Base-by-base conservation (phyloP, 2,113 vertebrate species). In the Amia ocellicauda region DNA sequence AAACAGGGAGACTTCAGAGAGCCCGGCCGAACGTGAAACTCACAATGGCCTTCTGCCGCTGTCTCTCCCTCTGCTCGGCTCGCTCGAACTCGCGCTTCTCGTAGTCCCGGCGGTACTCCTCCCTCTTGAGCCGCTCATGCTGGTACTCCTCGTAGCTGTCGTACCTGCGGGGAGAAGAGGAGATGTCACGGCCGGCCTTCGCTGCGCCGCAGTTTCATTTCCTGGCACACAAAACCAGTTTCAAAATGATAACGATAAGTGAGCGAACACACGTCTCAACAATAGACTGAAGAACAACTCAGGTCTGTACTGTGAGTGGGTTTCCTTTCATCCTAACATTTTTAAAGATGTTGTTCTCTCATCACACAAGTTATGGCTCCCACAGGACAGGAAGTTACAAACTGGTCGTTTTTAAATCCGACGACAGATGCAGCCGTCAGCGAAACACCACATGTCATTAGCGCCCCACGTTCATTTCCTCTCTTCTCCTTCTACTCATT, bases 81-180 rank as follows among this genome's bases (percentile, higher is more conserved):
- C 93, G 86, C 76, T 98, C 94, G 22, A 89, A 93, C 86, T 98
- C 96, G 75, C 91, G 89, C 81, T 95, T 96, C 88, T 97, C 94
- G 73, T 89, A 91, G 79, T 96, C 92, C 79, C 83, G 91, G 71
- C 86, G 92, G 74, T 94, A 91, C 77, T 98, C 96, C 83, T 98
- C 96, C 85, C 91, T 91, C 87, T 93, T 94, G 85, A 97, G 91
- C 83, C 88, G 89, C 83, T 98, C 94, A 31, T 94, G 92, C 86
- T 98, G 93, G 88, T 98, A 94, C 47, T 97, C 94, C 84, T 99
- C 97, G 56, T 95, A 97, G 89, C 93, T 97, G 93, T 97, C 93
- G 76, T 97, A 98, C 90, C 95, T 89, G 71, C 0, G 7, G 17
- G 40, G 49, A 27, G 58, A 9, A n/a, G 8, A 1, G 49, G 2